These are phyloP conservation scores for Hypsibius dujardini DNA, from an alignment of 1,140 invertebrate genomes.

Conservation along the genomic window DNA sequence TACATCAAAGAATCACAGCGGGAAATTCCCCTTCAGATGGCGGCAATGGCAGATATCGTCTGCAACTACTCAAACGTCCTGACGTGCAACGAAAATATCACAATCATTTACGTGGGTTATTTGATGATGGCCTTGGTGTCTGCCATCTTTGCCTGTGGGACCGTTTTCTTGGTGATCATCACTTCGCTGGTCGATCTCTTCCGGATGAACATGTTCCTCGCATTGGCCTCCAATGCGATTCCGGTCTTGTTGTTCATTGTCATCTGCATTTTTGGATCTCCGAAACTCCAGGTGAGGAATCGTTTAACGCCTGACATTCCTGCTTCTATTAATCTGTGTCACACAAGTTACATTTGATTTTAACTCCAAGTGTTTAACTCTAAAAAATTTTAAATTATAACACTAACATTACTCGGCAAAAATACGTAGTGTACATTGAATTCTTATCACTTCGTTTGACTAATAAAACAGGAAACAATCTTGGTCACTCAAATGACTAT, in stretches of 20 bases:
- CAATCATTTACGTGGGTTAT: constrained; percentile 8
- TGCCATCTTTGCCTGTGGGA: not conserved
- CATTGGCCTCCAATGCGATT: not conserved
- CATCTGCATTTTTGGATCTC: constrained; percentile 10
- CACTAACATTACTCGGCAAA: too few relatives aligned
- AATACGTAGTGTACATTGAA: too few relatives aligned
- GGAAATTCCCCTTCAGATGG: not conserved
- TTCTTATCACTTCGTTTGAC: too few relatives aligned
- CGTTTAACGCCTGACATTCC: too few relatives aligned
- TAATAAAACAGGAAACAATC: too few relatives aligned
- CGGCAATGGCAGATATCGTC: constrained; percentile 2
- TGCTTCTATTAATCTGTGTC: too few relatives aligned
- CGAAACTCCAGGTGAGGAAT: not conserved
- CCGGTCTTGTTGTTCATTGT: not conserved
- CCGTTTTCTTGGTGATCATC: not conserved
- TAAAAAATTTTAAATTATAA: too few relatives aligned
- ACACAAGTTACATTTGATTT: too few relatives aligned
- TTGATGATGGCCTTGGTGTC: constrained; percentile 17
- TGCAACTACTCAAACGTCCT: not conserved
- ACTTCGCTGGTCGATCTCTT: constrained; percentile 11
- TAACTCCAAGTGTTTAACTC: too few relatives aligned
- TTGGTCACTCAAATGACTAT: too few relatives aligned
- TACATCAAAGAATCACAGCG: not conserved
- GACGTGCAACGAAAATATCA: not conserved
- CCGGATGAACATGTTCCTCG: constrained; percentile 8